Evolutionary conservation across 2,888 invertebrate species (phyloP), one percentile per base, ranked within the genome.

Genomic region (Dermolepida albohirtum): DNA sequence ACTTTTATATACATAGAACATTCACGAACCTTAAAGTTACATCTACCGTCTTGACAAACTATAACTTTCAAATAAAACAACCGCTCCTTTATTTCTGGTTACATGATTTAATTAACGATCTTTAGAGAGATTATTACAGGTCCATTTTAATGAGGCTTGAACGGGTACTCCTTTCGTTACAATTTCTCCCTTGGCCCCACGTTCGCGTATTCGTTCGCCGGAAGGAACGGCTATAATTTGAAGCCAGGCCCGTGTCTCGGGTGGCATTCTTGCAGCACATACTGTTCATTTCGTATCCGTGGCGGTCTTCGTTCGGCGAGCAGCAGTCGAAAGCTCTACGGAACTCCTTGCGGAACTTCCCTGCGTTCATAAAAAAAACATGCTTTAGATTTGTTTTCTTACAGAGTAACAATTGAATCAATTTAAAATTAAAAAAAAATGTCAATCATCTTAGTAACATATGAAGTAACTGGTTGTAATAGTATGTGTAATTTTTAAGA

Each of bases 321-420:
- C 78, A 79, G 73, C 89, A 90, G 77, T 88, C 89, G 81, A 91
- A 88, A 0, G 90, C 89, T 73, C 89, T 87, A 74, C 88, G 88
- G 80, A 91, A 91, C 78, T 91, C 91, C 71, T 89, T 87, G 7
- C 90, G 88, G 80, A 91, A 91, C 85, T 91, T 91, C 68, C 90
- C 92, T 91, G 87, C 6, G 43, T 14, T 47, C 6, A 47, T 8
- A 14, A 47, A 8, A 16, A 16, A 47, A 47, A 47, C 4, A 17
- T 5, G 43, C 11, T 5, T 12, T 43, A 12, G 5, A 43, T 22
- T 22, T 22, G 22, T 22, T 22, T 22, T n/a, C n/a, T n/a, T n/a
- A n/a, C n/a, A n/a, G n/a, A n/a, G n/a, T n/a, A n/a, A n/a, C n/a
- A n/a, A n/a, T n/a, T n/a, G n/a, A n/a, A n/a, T n/a, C n/a, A n/a